A percentile compares a stretch with the other conserved stretches of the same genome.
Evolutionary conservation across 2,113 vertebrate species (phyloP).

Genomic region (Smithornis capensis): DNA sequence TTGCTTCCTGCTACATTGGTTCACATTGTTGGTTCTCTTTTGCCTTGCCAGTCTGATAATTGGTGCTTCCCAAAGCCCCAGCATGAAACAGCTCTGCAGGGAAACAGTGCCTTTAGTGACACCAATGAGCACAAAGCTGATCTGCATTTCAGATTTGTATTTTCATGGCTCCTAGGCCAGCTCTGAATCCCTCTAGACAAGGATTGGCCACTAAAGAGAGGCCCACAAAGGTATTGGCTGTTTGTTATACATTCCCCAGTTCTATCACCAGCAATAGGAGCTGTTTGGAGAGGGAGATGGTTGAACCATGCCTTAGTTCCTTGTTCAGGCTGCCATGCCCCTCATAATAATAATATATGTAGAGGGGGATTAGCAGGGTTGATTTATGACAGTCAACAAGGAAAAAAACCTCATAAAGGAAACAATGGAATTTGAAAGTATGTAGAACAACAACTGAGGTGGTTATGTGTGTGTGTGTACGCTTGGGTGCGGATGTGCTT

Average conservation of each 20-base stretch:
- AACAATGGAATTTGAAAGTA: not conserved
- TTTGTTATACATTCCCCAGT: rapidly evolving
- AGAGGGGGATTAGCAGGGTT: not conserved
- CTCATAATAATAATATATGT: not conserved
- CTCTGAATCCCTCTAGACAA: not conserved
- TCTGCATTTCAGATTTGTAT: not conserved
- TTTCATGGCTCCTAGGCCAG: not conserved
- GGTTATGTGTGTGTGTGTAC: not conserved
- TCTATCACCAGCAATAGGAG: not conserved
- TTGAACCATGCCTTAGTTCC: not conserved
- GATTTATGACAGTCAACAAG: not conserved
- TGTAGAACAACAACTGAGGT: not conserved
- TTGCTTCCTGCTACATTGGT: not conserved
- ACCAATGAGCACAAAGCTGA: not conserved
- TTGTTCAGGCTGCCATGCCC: not conserved
- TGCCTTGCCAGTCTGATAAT: not conserved
- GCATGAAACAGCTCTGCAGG: not conserved
- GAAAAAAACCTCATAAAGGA: not conserved
- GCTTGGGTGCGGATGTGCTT: not conserved
- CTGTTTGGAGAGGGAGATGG: not conserved
- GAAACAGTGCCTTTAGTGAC: not conserved
- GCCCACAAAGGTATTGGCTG: not conserved
- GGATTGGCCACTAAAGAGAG: not conserved
- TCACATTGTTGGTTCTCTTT: rapidly evolving
- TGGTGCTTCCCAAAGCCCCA: not conserved